Conservation (phyloP, 2,888 invertebrate species). For the Anthophora plumipes region DNA sequence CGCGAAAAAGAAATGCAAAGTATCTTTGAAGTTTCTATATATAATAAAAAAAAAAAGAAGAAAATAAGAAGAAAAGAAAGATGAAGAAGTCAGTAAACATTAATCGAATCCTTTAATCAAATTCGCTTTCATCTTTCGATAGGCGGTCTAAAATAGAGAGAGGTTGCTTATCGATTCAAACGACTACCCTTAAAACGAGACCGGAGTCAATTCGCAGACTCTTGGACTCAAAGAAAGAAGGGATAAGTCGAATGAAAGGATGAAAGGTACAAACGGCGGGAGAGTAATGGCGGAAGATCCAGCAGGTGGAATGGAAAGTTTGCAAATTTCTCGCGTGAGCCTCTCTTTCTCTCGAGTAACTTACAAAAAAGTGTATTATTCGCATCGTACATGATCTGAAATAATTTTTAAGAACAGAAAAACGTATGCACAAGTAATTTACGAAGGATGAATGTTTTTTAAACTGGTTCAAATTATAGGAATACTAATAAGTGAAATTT, state of each 20-base stretch:
- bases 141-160: constrained; percentile 60
- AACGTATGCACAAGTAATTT: too few relatives aligned
- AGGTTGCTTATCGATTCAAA: constrained; percentile 77
- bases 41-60: constrained; percentile 17
- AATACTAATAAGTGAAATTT: too few relatives aligned
- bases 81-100: constrained; percentile 69
- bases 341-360: neutral
- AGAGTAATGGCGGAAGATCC: constrained; percentile 35
- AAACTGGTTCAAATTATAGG: too few relatives aligned
- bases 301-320: constrained; percentile 48
- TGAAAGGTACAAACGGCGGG: constrained; percentile 46
- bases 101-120: constrained; percentile 79
- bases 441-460: too few relatives aligned
- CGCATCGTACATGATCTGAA: neutral
- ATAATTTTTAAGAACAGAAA: neutral
- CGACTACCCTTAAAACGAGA: constrained; percentile 68
- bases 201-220: constrained; percentile 68
- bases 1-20: constrained; percentile 21
- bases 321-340: constrained; percentile 19
- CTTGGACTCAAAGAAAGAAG: constrained; percentile 65
- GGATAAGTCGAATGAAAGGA: constrained; percentile 60
- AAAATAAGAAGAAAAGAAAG: constrained; percentile 9
- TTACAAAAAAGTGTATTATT: constrained; percentile 4
- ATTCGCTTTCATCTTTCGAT: constrained; percentile 69
- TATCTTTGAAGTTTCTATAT: constrained; percentile 72